Conservation (phyloP, 2,888 invertebrate species). For the Carcina quercana region DNA sequence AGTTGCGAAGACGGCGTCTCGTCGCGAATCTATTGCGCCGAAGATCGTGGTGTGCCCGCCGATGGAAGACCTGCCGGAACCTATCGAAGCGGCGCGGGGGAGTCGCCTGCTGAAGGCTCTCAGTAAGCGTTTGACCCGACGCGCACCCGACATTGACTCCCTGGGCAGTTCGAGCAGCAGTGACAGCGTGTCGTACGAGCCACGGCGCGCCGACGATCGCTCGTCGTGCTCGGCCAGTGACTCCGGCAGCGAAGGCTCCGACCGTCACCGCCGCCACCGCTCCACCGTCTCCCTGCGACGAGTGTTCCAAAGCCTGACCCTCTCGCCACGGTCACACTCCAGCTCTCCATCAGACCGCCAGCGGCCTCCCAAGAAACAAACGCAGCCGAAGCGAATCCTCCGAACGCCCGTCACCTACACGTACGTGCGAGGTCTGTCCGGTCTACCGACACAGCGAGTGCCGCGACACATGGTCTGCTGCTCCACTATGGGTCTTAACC, state of each 20-base stretch:
- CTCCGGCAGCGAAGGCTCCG: conserved; percentile 77
- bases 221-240: conserved; percentile 76
- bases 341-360: conserved; percentile 69
- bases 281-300: conserved; percentile 80
- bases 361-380: conserved; percentile 71
- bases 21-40: conserved; percentile 51
- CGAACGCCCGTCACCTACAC: conserved; percentile 86
- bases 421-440: conserved; percentile 86
- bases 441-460: conserved; percentile 86
- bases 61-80: conserved; percentile 69
- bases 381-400: conserved; percentile 82
- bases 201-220: conserved; percentile 48
- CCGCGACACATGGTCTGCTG: conserved; percentile 72
- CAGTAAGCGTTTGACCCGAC: conserved; percentile 76
- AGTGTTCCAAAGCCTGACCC: conserved; percentile 80
- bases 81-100: conserved; percentile 73
- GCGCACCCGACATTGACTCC: conserved; percentile 58
- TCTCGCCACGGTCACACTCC: conserved; percentile 78
- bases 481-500: conserved; percentile 49
- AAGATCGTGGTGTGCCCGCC: conserved; percentile 68
- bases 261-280: conserved; percentile 60
- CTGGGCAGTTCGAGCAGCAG: conserved; percentile 61
- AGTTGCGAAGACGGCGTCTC: conserved; percentile 29
- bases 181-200: conserved; percentile 56
- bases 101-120: conserved; percentile 79